Evolutionary conservation across 2,113 vertebrate species (phyloP), one percentile per base, ranked within the genome.

Genomic region (Mormyrus iriodes): DNA sequence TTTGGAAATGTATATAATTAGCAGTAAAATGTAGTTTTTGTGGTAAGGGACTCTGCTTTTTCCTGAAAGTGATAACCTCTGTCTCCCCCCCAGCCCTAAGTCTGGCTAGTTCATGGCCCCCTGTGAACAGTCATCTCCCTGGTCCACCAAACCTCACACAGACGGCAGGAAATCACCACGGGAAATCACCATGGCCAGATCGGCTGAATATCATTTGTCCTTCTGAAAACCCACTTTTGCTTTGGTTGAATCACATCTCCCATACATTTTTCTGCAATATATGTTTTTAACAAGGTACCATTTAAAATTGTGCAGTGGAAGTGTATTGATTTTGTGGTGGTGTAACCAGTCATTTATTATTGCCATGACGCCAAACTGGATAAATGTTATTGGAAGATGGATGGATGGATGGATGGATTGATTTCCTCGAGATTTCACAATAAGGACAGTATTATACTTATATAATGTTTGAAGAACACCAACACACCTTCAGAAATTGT

Each of bases 1-100:
- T 35, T 15, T 3, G 12, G 13, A 48, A 51, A 49, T 48, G 21
- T 42, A 79, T 85, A 31, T 27, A 48, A 85, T 85, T 85, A 48
- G 84, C 27, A 12, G 10, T 69, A 13, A 69, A 69, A 69, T 69
- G 61, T 69, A 31, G 27, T 86, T 44, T 86, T 42, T 51, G 61
- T 39, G 73, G 84, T 89, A 83, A 51, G 88, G 85, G 87, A 84
- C 46, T 27, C 73, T 19, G 51, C 6, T 19, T 76, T 44, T 84
- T 48, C 3, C 44, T 46, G 82, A 24, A 39, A 84, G 42, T 48
- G 82, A 84, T 84, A 84, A 84, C 82, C 82, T 24, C 44, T 44
- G 42, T 3, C 8, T 8, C 51, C 9, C 69, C 73, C 31, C 73
- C 73, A n/a, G 2, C 82, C 82, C 39, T 19, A 21, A 84, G 82